Evolutionary conservation across 2,113 vertebrate species (phyloP).

Genomic region (Drymodes brunneopygia): DNA sequence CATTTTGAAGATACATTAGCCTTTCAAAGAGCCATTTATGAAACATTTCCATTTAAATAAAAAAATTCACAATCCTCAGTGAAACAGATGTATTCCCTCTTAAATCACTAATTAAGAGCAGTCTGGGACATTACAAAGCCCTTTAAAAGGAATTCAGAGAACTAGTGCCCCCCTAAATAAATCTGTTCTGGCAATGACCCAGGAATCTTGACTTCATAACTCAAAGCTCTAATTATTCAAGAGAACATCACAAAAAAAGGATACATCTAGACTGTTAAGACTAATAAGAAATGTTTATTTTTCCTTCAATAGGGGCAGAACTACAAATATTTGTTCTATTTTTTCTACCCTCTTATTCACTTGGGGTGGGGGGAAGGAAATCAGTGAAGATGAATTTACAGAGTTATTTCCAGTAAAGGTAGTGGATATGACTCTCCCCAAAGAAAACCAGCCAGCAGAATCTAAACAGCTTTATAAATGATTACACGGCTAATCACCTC

Average conservation of each 20-base stretch:
- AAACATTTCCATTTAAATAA: constrained; percentile 35
- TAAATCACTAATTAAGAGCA: constrained; percentile 63
- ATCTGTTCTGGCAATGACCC: constrained; percentile 45
- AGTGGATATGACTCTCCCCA: background rate
- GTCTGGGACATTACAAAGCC: constrained; percentile 28
- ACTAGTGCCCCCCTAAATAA: constrained; percentile 20
- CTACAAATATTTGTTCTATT: constrained; percentile 21
- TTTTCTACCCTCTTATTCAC: background rate
- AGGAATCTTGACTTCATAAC: constrained; percentile 43
- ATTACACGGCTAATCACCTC: background rate
- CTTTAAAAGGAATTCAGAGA: constrained; percentile 53
- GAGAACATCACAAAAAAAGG: background rate
- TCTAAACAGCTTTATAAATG: constrained; percentile 22
- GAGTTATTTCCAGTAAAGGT: background rate
- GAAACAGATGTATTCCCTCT: constrained; percentile 42
- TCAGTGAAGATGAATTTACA: background rate
- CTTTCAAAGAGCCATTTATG: constrained; percentile 34
- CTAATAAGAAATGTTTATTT: constrained; percentile 18
- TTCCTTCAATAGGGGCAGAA: background rate
- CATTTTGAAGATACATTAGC: constrained; percentile 22
- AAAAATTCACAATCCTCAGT: constrained; percentile 39
- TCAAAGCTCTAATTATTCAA: constrained; percentile 55
- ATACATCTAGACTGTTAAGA: background rate
- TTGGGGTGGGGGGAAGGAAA: background rate
- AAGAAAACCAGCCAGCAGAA: constrained; percentile 3